These are phyloP conservation scores for Neofelis nebulosa DNA, from an alignment of 2,113 vertebrate species.

Conservation along the genomic window DNA sequence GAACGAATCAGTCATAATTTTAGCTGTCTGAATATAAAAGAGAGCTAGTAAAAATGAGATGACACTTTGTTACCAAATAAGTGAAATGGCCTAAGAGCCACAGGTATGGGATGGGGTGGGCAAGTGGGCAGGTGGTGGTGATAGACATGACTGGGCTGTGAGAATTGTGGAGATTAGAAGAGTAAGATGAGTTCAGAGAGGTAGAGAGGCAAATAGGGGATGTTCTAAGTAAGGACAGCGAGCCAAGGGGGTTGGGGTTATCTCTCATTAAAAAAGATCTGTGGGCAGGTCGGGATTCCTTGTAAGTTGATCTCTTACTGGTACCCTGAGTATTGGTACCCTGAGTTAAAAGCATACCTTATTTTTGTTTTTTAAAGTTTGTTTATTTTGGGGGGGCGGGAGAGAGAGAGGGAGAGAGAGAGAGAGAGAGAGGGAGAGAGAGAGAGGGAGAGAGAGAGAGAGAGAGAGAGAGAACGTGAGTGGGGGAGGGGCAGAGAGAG, in stretches of 20 bases:
- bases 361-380: neutral
- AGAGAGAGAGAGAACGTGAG: too few relatives aligned
- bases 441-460: too few relatives aligned
- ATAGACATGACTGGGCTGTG: neutral
- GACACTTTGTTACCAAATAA: neutral
- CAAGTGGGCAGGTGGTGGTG: neutral
- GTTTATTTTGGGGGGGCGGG: too few relatives aligned
- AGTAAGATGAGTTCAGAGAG: neutral
- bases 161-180: neutral
- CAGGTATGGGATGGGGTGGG: neutral
- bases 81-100: neutral
- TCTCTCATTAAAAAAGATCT: neutral
- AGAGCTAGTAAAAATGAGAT: neutral
- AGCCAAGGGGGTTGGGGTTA: neutral
- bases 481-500: too few relatives aligned
- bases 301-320: neutral
- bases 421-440: too few relatives aligned
- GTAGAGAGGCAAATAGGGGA: too few relatives aligned
- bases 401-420: too few relatives aligned
- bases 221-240: neutral
- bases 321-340: neutral
- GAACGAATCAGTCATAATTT: neutral
- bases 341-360: neutral
- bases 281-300: neutral
- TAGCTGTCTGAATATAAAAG: neutral